phyloP scores from a whole-genome alignment of 1,140 invertebrate genomes.

The Eubasilissa regina region DNA sequence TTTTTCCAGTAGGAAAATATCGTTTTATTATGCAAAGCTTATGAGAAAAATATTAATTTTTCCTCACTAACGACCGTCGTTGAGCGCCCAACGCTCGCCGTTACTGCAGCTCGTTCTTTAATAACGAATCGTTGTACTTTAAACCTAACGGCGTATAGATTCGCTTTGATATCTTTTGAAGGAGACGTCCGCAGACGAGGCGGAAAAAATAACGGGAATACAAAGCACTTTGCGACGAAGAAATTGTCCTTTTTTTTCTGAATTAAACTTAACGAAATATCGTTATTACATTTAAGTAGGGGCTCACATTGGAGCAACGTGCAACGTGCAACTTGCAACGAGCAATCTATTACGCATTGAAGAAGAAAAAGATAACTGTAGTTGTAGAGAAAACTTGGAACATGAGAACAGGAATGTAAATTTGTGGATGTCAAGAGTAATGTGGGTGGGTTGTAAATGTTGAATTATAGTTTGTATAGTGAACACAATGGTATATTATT shows the following conservation, averaged over 20 bases:
- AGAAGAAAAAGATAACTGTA: too few relatives aligned
- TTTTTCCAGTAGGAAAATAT: constrained; percentile 57
- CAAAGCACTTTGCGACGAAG: constrained; percentile 5
- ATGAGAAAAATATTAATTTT: constrained; percentile 61
- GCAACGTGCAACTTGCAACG: too few relatives aligned
- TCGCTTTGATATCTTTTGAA: constrained; percentile 54
- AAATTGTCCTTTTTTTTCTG: background rate
- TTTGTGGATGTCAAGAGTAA: too few relatives aligned
- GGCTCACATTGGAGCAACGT: too few relatives aligned
- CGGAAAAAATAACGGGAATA: too few relatives aligned
- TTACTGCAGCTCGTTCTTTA: constrained; percentile 57
- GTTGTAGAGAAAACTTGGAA: too few relatives aligned
- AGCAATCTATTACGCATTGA: too few relatives aligned
- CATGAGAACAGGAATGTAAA: too few relatives aligned
- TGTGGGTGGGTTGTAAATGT: too few relatives aligned
- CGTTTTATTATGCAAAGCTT: constrained; percentile 61
- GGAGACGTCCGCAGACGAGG: constrained; percentile 6
- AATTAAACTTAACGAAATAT: background rate
- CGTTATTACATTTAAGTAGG: background rate
- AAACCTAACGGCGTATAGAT: constrained; percentile 58
- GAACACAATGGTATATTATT: too few relatives aligned
- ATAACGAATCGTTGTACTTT: constrained; percentile 55
- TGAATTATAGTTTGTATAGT: too few relatives aligned
- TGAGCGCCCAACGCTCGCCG: constrained; percentile 36
- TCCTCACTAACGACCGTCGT: constrained; percentile 58